Percentiles rank a stretch among this genome's conserved stretches.
Evolutionary conservation across 2,797 vertebrate species (phyloP).

Genomic region (Poeciliopsis paucimaculata): DNA sequence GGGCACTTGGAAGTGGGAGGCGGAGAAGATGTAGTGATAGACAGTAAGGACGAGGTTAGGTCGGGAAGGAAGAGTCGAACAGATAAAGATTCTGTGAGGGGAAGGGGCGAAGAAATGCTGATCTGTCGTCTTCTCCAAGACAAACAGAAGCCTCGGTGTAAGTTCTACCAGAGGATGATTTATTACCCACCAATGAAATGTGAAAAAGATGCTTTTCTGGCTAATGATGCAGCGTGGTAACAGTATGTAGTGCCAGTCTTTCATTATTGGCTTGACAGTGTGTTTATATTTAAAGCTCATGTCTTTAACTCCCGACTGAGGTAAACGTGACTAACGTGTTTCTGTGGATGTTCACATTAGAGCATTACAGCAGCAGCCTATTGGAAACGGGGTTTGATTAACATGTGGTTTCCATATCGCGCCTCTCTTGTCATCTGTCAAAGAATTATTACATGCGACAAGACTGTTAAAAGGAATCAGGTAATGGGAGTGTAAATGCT

Average conservation of each 20-base stretch:
- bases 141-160: slow-evolving; percentile 31
- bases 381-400: slow-evolving; percentile 51
- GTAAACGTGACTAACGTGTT: background rate
- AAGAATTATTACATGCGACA: slow-evolving; percentile 57
- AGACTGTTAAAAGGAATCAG: slow-evolving; percentile 70
- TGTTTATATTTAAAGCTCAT: background rate
- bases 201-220: background rate
- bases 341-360: slow-evolving; percentile 27
- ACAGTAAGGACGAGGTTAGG: slow-evolving; percentile 23
- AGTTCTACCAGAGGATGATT: slow-evolving; percentile 40
- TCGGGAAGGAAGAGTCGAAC: slow-evolving; percentile 26
- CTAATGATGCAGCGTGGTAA: background rate
- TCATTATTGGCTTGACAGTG: background rate
- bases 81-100: slow-evolving; percentile 12
- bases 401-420: slow-evolving; percentile 76
- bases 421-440: slow-evolving; percentile 56
- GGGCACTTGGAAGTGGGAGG: slow-evolving; percentile 34
- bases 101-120: slow-evolving; percentile 16
- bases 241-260: slow-evolving; percentile 5
- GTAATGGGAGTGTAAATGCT: slow-evolving; percentile 52
- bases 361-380: slow-evolving; percentile 29
- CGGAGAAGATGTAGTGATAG: slow-evolving; percentile 30
- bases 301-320: slow-evolving; percentile 9
- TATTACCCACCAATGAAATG: slow-evolving; percentile 26
- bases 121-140: slow-evolving; percentile 25